Conservation (phyloP, 2,797 vertebrate genomes). For the Heteromormyrus szaboi region DNA sequence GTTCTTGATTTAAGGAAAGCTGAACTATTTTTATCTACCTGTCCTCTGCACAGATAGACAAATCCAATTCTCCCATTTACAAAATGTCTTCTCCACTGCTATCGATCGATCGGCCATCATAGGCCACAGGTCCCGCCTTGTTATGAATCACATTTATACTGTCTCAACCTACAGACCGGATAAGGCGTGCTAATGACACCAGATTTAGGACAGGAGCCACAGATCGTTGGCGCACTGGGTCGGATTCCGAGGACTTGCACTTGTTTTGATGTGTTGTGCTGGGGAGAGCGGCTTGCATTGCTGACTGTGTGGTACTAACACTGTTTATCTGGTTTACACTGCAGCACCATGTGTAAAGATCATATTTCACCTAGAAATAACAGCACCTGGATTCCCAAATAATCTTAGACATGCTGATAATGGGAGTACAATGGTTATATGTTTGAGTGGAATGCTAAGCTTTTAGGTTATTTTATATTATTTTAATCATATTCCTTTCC, state of each 20-base stretch:
- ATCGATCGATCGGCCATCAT: not conserved
- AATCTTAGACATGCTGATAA: not conserved
- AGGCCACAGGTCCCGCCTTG: not conserved
- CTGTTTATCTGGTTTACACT: not conserved
- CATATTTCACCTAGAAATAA: slow-evolving; percentile 16
- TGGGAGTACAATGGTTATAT: slow-evolving; percentile 12
- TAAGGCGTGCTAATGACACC: slow-evolving; percentile 33
- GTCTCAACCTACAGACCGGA: slow-evolving; percentile 39
- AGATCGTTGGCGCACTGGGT: slow-evolving; percentile 33
- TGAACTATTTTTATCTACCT: not conserved
- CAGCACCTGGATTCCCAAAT: not conserved
- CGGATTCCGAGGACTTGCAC: slow-evolving; percentile 26
- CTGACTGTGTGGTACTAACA: not conserved
- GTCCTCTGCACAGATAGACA: not conserved
- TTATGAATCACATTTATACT: not conserved
- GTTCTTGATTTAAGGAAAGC: not conserved
- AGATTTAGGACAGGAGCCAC: slow-evolving; percentile 36
- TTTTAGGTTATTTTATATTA: slow-evolving; percentile 37
- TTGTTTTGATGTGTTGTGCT: slow-evolving; percentile 39
- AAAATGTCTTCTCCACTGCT: not conserved
- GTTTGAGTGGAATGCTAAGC: slow-evolving; percentile 33
- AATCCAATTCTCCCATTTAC: not conserved
- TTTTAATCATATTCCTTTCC: slow-evolving; percentile 42
- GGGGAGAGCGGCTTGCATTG: not conserved
- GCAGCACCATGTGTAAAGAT: slow-evolving; percentile 32